Conservation (phyloP, 2,888 invertebrate genomes). For the Ennomos quercinarius region DNA sequence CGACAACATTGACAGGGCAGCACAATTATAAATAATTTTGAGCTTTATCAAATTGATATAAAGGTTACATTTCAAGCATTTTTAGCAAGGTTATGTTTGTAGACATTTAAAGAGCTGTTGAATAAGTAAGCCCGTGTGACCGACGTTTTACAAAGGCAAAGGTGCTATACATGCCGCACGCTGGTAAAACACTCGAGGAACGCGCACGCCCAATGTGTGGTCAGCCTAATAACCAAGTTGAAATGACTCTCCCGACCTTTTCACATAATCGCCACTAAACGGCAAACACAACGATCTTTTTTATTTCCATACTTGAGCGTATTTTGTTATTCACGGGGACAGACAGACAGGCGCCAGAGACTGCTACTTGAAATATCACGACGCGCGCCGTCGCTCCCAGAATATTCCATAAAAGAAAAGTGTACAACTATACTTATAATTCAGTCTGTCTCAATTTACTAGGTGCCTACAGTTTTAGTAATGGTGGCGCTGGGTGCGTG, state of each 20-base stretch:
- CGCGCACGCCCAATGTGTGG: too few species aligned
- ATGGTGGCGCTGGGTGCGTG: too few species aligned
- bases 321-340: conserved; percentile 5
- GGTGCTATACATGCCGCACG: too few species aligned
- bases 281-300: conserved; percentile 6
- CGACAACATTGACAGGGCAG: too few species aligned
- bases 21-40: conserved; percentile 14
- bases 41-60: conserved; percentile 16
- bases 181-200: too few species aligned
- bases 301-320: conserved; percentile 3
- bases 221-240: too few species aligned
- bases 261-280: conserved; percentile 7
- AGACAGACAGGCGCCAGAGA: conserved; percentile 20
- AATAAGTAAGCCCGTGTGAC: too few species aligned
- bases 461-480: too few species aligned
- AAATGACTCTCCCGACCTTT: neutral
- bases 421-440: neutral
- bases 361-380: conserved; percentile 15
- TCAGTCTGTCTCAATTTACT: too few species aligned
- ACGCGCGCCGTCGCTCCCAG: conserved; percentile 13
- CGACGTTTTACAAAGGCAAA: too few species aligned
- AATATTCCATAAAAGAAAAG: conserved; percentile 18
- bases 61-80: conserved; percentile 9
- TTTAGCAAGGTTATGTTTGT: conserved; percentile 40
- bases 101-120: conserved; percentile 49